Percentiles rank a stretch among this genome's conserved stretches.
These are phyloP conservation scores for Fabriciana adippe DNA, from an alignment of 2,888 invertebrate species.

Conservation along the genomic window DNA sequence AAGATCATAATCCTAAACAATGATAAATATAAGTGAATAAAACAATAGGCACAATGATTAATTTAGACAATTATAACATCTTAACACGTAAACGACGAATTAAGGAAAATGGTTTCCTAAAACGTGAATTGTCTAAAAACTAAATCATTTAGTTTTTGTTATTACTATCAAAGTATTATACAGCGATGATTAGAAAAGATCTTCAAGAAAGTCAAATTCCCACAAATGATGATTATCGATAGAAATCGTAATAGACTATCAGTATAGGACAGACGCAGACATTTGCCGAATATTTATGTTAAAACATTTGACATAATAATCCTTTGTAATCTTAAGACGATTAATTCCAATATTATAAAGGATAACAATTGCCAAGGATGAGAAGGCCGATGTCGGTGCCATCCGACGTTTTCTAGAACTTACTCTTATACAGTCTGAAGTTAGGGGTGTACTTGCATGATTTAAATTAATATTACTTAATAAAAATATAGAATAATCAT, in stretches of 20 bases:
- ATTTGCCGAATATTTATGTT: slow-evolving; percentile 28
- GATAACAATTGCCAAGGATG: slow-evolving; percentile 6
- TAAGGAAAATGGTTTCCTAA: slow-evolving; percentile 4
- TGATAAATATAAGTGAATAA: not conserved
- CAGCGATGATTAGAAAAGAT: not conserved
- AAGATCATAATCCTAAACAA: too few relatives aligned
- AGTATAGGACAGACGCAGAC: slow-evolving; percentile 25
- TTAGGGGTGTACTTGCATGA: slow-evolving; percentile 33
- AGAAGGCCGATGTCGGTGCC: slow-evolving; percentile 36
- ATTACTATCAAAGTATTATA: too few relatives aligned
- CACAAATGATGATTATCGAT: slow-evolving; percentile 18
- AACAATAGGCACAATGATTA: slow-evolving; percentile 7
- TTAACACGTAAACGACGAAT: slow-evolving; percentile 13
- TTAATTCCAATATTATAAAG: slow-evolving; percentile 21
- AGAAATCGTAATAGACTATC: slow-evolving; percentile 29
- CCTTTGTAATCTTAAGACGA: not conserved
- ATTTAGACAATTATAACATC: slow-evolving; percentile 3
- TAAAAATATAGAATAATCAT: too few relatives aligned
- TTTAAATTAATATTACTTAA: not conserved
- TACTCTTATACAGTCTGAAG: slow-evolving; percentile 48
- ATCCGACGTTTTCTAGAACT: slow-evolving; percentile 51
- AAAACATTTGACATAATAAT: slow-evolving; percentile 21
- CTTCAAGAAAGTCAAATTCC: not conserved
- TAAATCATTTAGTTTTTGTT: too few relatives aligned
- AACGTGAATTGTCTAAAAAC: not conserved